Evolutionary conservation across 2,888 invertebrate species (phyloP), one percentile per base, ranked within the genome.

Genomic region (Dinocampus coccinellae): DNA sequence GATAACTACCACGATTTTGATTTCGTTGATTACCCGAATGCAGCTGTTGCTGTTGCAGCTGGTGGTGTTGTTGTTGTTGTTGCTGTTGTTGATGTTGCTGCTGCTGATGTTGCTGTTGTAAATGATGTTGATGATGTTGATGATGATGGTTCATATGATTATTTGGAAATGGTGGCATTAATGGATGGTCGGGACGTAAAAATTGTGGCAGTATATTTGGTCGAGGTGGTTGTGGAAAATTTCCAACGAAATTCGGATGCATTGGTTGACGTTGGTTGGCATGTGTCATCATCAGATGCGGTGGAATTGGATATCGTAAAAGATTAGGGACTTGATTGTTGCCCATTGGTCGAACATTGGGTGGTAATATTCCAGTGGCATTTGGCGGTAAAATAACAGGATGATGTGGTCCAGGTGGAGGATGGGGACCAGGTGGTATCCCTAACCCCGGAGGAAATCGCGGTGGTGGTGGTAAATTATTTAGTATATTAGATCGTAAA

Each of bases 341-440:
- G 24, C 39, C 34, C 9, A 57, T 24, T 13, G 66, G 57, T 10
- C 55, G 6, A 79, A 79, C 85, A 85, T 80, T 89, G 79, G 84
- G 87, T 62, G 88, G 89, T 75, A 4, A 7, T n/a, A n/a, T n/a
- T n/a, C n/a, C n/a, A 4, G 3, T 3, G 3, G 29, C 85, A 85
- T 80, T 89, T 79, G 84, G 87, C 61, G 88, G 89, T 75, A 87
- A 83, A 73, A 88, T 83, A 76, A 87, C 83, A 9, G n/a, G n/a
- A n/a, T 88, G 89, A 71, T 87, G 88, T 24, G 83, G 78, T 22
- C 78, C 78, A 55, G 82, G 42, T 42, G 62, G 79, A 53, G 55
- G 55, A 71, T 86, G 88, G 24, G 83, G 78, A 16, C 78, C 78
- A 57, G 81, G 13, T 39, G 39, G 79, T 55, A 82, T 58, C 20